Conservation (phyloP, 2,888 invertebrate species). For the Dryomyza anilis region DNA sequence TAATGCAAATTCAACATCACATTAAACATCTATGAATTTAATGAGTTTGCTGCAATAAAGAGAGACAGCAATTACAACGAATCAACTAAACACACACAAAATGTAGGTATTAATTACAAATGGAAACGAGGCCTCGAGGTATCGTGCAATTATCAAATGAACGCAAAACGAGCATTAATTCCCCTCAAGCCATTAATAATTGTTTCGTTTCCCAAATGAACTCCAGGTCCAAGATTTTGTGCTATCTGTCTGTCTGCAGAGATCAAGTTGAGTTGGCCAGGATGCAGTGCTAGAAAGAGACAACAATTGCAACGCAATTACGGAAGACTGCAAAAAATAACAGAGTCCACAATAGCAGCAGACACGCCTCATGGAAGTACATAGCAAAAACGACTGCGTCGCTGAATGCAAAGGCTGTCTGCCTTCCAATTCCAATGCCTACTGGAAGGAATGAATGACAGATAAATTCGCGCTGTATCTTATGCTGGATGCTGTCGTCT, state of each 20-base stretch:
- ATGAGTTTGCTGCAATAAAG: too few relatives aligned
- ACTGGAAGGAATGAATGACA: background rate
- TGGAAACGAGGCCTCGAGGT: conserved; percentile 58
- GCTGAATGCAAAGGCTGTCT: background rate
- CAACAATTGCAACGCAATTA: too few relatives aligned
- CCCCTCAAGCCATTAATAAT: conserved; percentile 45
- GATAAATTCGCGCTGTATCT: conserved; percentile 7
- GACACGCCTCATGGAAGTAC: too few relatives aligned
- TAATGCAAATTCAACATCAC: too few relatives aligned
- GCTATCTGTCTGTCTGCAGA: background rate
- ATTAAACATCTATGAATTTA: too few relatives aligned
- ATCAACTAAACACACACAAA: background rate
- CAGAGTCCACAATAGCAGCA: too few relatives aligned
- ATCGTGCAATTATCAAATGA: conserved; percentile 62
- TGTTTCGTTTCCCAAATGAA: background rate
- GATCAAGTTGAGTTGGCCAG: too few relatives aligned
- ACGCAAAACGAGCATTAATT: conserved; percentile 55
- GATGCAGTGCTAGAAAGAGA: too few relatives aligned
- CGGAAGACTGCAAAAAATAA: too few relatives aligned
- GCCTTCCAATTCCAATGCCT: too few relatives aligned
- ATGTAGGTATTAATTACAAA: conserved; percentile 13
- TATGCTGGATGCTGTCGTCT: conserved; percentile 11
- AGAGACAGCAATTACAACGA: background rate
- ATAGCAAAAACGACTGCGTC: background rate
- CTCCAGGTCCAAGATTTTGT: background rate